Percentiles rank a stretch among this genome's conserved stretches.
These are phyloP conservation scores for Donacobius atricapilla DNA, from an alignment of 2,113 vertebrate genomes.

Conservation along the genomic window DNA sequence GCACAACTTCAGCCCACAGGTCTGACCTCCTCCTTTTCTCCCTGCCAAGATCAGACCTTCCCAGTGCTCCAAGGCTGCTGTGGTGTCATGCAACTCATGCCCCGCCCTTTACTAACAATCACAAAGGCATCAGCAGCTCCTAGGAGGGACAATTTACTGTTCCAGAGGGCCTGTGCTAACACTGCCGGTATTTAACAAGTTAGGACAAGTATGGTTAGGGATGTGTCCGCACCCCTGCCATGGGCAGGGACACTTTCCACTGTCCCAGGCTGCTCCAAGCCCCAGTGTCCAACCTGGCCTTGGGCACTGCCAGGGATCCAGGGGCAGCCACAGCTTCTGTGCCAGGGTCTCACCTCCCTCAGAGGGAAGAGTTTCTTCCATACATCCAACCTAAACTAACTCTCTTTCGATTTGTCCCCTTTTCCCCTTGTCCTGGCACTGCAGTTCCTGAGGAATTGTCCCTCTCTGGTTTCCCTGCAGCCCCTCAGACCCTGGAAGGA, in stretches of 20 bases:
- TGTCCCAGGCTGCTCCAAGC: neutral
- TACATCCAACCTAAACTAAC: neutral
- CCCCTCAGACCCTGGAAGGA: neutral
- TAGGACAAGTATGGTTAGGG: neutral
- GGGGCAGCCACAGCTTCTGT: neutral
- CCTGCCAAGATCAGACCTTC: neutral
- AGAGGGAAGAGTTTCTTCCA: neutral
- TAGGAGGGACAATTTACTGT: neutral
- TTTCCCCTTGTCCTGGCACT: neutral
- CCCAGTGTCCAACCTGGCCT: neutral
- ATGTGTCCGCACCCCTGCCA: neutral
- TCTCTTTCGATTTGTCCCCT: neutral
- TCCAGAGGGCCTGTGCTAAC: neutral
- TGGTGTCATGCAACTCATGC: fast-evolving
- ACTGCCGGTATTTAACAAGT: neutral
- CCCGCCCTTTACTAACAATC: neutral
- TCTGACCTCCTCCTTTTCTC: neutral
- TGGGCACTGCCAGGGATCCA: neutral
- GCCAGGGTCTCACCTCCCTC: neutral
- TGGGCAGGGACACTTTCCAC: neutral
- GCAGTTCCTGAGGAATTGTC: neutral
- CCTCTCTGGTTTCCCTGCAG: neutral
- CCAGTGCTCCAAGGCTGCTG: neutral
- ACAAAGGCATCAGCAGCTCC: neutral
- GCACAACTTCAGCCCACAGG: neutral